A percentile compares a stretch with the other conserved stretches of the same genome.
These are phyloP conservation scores for Apamea monoglypha DNA, from an alignment of 2,888 invertebrate species.

Conservation along the genomic window DNA sequence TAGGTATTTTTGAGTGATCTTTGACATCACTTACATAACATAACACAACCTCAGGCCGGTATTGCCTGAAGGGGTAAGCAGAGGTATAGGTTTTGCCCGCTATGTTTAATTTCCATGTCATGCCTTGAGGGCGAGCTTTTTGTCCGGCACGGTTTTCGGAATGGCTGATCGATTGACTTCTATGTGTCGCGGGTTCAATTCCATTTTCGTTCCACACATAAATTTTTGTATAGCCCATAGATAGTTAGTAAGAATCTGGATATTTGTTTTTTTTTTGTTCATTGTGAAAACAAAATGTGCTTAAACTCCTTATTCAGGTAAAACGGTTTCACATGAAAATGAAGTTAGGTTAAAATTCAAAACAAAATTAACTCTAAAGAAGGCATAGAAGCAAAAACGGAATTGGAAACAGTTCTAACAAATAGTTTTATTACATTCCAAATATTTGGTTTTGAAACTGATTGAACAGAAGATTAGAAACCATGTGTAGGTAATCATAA, in stretches of 20 bases:
- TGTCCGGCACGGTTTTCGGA: neutral
- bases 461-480: neutral
- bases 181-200: neutral
- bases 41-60: neutral
- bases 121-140: neutral
- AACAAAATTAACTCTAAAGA: neutral
- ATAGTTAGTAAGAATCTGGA: neutral
- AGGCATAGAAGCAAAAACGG: neutral
- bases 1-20: constrained; percentile 6
- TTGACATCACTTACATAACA: neutral
- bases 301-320: neutral
- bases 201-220: neutral
- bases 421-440: neutral
- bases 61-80: too few species aligned
- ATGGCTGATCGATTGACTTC: neutral
- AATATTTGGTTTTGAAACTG: neutral
- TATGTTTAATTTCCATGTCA: neutral
- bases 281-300: neutral
- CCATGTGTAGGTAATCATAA: neutral
- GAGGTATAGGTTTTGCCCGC: neutral
- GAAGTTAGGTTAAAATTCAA: neutral
- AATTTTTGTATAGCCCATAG: neutral
- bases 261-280: neutral
- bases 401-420: neutral
- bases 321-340: neutral